Evolutionary conservation across 2,797 vertebrate genomes (phyloP).

Genomic region (Anguilla anguilla): DNA sequence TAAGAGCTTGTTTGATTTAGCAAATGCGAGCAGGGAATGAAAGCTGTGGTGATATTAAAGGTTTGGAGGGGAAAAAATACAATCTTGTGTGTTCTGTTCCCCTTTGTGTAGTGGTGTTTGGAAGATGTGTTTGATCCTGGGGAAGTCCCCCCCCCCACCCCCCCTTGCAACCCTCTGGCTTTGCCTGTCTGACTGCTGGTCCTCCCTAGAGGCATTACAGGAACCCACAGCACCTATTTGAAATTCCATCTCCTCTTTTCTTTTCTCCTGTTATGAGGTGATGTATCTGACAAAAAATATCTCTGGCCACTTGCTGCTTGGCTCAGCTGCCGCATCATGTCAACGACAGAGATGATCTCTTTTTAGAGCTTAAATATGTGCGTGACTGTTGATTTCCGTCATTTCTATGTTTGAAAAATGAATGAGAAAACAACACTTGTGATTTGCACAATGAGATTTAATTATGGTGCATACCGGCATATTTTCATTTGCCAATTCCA

Average conservation of each 20-base stretch:
- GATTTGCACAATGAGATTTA: background rate
- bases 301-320: background rate
- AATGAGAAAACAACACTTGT: background rate
- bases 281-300: background rate
- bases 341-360: background rate
- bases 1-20: slow-evolving; percentile 30
- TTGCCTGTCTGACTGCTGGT: background rate
- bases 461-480: background rate
- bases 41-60: slow-evolving; percentile 9
- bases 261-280: background rate
- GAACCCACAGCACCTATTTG: background rate
- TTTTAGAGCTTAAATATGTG: background rate
- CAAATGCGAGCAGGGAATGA: background rate
- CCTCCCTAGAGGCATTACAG: slow-evolving; percentile 6
- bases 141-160: background rate
- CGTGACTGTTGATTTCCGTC: background rate
- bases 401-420: background rate
- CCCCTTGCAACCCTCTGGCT: background rate
- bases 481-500: background rate
- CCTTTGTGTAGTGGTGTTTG: background rate
- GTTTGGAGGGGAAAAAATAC: background rate
- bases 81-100: background rate
- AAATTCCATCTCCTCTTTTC: slow-evolving; percentile 22
- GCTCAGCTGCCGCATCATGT: background rate
- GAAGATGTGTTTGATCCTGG: background rate